These are phyloP conservation scores for Gymnocypris eckloni DNA, from an alignment of 2,797 vertebrate species.

Conservation along the genomic window DNA sequence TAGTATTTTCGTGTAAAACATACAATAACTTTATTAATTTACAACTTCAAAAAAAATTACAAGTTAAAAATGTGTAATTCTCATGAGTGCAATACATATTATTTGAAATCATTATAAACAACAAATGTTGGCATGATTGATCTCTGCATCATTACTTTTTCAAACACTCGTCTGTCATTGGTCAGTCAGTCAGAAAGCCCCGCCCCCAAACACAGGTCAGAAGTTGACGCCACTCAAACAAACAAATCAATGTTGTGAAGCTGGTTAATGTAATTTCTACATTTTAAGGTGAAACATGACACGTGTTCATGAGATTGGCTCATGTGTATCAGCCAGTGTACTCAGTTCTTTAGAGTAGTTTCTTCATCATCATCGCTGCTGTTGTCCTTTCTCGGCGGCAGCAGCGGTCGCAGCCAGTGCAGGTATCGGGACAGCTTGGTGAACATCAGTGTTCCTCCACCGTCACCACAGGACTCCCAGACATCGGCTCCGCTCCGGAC, in stretches of 20 bases:
- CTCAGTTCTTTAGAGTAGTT: not conserved
- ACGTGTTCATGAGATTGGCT: not conserved
- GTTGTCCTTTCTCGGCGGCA: conserved; percentile 51
- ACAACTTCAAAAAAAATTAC: not conserved
- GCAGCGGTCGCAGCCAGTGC: conserved; percentile 77
- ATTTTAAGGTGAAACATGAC: no score
- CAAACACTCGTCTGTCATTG: no score
- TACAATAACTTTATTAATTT: not conserved
- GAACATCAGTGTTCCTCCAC: conserved; percentile 82
- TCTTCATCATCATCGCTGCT: not conserved
- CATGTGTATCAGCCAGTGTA: not conserved
- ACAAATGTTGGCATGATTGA: not conserved
- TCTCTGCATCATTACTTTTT: not conserved
- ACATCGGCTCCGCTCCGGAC: not conserved
- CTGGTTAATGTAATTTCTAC: not conserved
- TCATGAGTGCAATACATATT: not conserved
- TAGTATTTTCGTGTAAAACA: not conserved
- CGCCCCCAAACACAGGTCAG: not conserved
- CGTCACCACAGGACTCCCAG: conserved; percentile 79
- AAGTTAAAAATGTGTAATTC: no score
- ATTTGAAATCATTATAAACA: not conserved
- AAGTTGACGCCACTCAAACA: no score
- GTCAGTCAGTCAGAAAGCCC: no score
- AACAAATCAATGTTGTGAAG: no score
- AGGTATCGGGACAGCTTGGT: conserved; percentile 86